Base-by-base conservation (phyloP, 2,113 vertebrate species). In the Cardinalis cardinalis region DNA sequence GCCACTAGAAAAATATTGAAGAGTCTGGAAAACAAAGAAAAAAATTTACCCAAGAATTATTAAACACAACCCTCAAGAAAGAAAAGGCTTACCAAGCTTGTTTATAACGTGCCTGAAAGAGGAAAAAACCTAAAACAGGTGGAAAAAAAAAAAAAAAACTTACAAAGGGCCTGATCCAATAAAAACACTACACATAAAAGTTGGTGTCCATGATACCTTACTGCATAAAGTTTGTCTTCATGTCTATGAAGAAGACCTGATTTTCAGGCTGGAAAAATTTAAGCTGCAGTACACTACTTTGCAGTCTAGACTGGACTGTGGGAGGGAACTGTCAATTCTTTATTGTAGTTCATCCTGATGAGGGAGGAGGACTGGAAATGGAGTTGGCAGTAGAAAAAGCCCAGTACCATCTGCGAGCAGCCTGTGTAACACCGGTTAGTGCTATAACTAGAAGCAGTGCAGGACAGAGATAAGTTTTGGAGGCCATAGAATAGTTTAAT, bases 171-270 rank as follows among this genome's bases (percentile, higher is more conserved):
- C 53, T 76, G 5, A 32, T 34, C 24, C 63, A 70, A 48, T 28
- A 46, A 9, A 78, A 63, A 14, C 11, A 43, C 21, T 48, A 44
- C 18, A 21, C 2, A 16, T 2, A 36, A 14, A 82, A 59, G 18
- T 29, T 0, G 0, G 17, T 41, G 6, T 18, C 43, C 12, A 8
- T 18, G n/a, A 14, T 18, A 43, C 5, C 10, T 51, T 21, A n/a
- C 7, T 7, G 4, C 34, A 25, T 69, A 23, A 71, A 71, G 29
- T 7, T 40, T 34, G 41, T 41, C 36, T 60, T 63, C 8, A 12
- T 68, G 20, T 31, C 36, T 60, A 0, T 52, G 29, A 83, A 8
- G 32, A 61, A 8, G 34, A 65, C 5, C 18, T 59, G 18, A 71
- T n/a, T 60, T 36, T 80, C 29, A 51, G 17, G 26, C 28, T 75